Base-by-base conservation (phyloP, 35 echinoderm and acorn worm species). In the Hemicentrotus pulcherrimus region DNA sequence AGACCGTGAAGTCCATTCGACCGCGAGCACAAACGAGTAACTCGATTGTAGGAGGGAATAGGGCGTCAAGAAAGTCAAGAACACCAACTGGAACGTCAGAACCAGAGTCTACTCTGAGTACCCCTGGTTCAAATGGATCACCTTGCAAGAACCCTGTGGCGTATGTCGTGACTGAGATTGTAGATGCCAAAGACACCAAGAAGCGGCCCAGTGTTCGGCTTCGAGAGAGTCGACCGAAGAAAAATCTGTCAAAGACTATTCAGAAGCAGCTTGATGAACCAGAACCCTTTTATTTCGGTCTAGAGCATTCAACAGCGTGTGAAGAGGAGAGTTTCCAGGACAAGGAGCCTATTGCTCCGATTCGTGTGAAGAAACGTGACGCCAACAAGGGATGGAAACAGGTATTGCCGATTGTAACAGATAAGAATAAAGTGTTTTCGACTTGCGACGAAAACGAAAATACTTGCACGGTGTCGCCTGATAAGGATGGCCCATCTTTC, bases 151-250 rank as follows among this genome's bases (percentile, higher is more conserved):
- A 32, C 32, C 46, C 47, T 16, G 16, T 48, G 48, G 91, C 91
- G 8, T 93, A 93, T 58, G 91, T 93, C 28, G 91, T 93, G 32
- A 93, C 91, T 28, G 91, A 93, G 28, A 93, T 93, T 31, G 91
- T 93, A 31, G 91, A 93, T 58, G 47, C 31, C 16, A 58, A 58
- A 6, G 91, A 93, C 48, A 93, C 91, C 11, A 93, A 93, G 16
- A 93, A 31, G 48, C 91, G 91, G 14, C 91, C 91, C 9, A 93
- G 91, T 55, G 30, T 93, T 31, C 91, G 91, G 3, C 91, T 93
- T 58, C 91, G 91, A 31, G 91, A 58, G n/a, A 58, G 48, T 31
- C 45, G 91, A n/a, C 91, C 91, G 1, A 47, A 28, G 48, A 93
- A 93, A 31, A 32, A 93, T 18, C 28, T 93, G 47, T 48, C 91